Evolutionary conservation across 37 sponge, comb jelly and placozoan species (phyloP), one percentile per base, ranked within the genome.

Genomic region (Agelas oroides): DNA sequence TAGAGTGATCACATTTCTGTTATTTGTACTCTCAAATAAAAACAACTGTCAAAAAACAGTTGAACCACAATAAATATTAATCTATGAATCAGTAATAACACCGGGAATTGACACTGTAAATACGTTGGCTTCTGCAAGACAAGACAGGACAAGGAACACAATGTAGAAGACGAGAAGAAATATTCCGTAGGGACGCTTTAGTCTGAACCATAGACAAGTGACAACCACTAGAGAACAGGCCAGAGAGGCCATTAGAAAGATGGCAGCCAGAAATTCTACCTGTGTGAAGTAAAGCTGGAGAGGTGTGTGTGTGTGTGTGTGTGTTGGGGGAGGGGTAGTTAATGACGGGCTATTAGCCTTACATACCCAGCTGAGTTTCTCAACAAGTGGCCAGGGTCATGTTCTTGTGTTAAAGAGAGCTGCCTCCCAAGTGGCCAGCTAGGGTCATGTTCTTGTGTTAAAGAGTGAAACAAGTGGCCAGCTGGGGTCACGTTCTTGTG

Each of bases 261-360:
- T 52, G n/a, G 89, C 77, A 2, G 95, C 95, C 15, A 98, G 39
- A 17, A 96, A 69, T 74, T 96, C 93, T 1, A 97, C 90, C 31
- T 89, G 71, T 21, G 91, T 78, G 73, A 95, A 93, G 53, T 88
- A 81, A 23, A 96, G 67, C 91, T 96, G 64, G 1, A 54, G n/a
- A n/a, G n/a, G 33, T 34, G 81, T 21, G 36, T 61, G 62, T 14
- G 40, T 40, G 71, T 71, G 40, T 71, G 41, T 36, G 71, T 71
- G 71, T 71, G 71, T 65, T n/a, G 16, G 30, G 32, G 1, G 30
- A 18, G 30, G 3, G 46, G 46, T 46, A 8, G n/a, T n/a, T n/a
- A n/a, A n/a, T n/a, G n/a, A n/a, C n/a, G n/a, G n/a, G n/a, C n/a
- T n/a, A n/a, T n/a, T n/a, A n/a, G n/a, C n/a, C n/a, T n/a, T n/a